Evolutionary conservation across 2,113 vertebrate genomes (phyloP).

Genomic region (Lepisosteus osseus): DNA sequence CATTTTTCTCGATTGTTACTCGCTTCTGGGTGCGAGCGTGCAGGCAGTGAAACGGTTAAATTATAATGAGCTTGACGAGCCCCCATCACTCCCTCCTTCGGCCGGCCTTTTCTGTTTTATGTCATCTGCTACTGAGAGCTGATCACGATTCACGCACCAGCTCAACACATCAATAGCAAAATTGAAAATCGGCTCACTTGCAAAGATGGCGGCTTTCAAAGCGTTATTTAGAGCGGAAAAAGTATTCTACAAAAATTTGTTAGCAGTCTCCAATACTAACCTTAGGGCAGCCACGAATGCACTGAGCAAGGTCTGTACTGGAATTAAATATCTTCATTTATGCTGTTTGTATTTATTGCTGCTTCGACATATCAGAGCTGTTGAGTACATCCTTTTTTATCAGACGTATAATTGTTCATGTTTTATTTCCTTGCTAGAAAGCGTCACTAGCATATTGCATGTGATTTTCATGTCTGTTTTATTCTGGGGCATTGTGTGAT

Average conservation of each 20-base stretch:
- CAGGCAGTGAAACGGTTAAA: slow-evolving; percentile 40
- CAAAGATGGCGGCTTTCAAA: slow-evolving; percentile 63
- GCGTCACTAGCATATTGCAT: too few relatives aligned
- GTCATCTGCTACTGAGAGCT: background rate
- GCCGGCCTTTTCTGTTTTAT: slow-evolving; percentile 22
- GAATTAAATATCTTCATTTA: background rate
- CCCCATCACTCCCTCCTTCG: slow-evolving; percentile 21
- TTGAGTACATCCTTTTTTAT: too few relatives aligned
- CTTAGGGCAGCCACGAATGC: slow-evolving; percentile 30
- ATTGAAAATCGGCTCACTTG: slow-evolving; percentile 12
- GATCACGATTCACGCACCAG: background rate
- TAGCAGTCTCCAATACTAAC: slow-evolving; percentile 35
- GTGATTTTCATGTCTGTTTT: too few relatives aligned
- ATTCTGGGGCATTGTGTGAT: too few relatives aligned
- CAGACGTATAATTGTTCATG: too few relatives aligned
- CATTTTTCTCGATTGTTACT: too few relatives aligned
- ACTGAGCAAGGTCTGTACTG: slow-evolving; percentile 61
- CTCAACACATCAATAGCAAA: slow-evolving; percentile 9
- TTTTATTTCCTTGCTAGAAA: too few relatives aligned
- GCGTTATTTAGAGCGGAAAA: slow-evolving; percentile 49
- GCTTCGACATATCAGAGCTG: too few relatives aligned
- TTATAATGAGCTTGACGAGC: slow-evolving; percentile 40
- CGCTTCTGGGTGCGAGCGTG: too few relatives aligned
- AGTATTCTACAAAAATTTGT: slow-evolving; percentile 44
- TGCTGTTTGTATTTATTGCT: too few relatives aligned